These are phyloP conservation scores for Dinomys branickii DNA, from an alignment of 2,113 vertebrate species.

Conservation along the genomic window DNA sequence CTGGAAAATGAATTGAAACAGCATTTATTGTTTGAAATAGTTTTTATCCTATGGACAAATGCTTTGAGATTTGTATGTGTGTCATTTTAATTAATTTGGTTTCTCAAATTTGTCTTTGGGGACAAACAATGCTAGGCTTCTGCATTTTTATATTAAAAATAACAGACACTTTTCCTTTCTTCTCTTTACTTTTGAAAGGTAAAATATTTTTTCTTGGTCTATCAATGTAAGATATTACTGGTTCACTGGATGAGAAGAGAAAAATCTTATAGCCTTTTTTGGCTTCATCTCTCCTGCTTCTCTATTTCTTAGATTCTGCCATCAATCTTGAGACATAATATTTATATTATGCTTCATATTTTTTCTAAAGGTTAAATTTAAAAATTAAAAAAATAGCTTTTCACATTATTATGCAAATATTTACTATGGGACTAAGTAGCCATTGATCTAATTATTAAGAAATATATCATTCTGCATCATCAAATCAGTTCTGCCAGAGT, in stretches of 20 bases:
- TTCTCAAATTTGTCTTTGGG: not conserved
- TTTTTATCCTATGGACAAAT: not conserved
- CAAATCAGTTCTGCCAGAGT: not conserved
- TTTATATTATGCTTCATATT: not conserved
- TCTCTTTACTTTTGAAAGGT: not conserved
- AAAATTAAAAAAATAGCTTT: not conserved
- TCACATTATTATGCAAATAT: not conserved
- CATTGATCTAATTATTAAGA: not conserved
- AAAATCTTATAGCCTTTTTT: not conserved
- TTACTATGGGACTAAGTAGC: not conserved
- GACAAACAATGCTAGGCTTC: not conserved
- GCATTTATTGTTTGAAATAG: not conserved
- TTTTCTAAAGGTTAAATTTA: slow-evolving; percentile 22
- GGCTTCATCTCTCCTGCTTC: not conserved
- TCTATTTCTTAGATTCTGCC: not conserved
- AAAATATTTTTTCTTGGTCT: not conserved
- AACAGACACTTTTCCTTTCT: not conserved
- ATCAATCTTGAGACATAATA: not conserved
- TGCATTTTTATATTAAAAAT: not conserved
- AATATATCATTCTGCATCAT: not conserved
- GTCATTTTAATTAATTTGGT: not conserved
- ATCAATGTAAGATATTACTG: not conserved
- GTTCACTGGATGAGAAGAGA: not conserved
- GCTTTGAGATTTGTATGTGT: not conserved
- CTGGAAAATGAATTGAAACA: not conserved